Evolutionary conservation across 2,888 invertebrate genomes (phyloP).

Genomic region (Macroteleia sp.): DNA sequence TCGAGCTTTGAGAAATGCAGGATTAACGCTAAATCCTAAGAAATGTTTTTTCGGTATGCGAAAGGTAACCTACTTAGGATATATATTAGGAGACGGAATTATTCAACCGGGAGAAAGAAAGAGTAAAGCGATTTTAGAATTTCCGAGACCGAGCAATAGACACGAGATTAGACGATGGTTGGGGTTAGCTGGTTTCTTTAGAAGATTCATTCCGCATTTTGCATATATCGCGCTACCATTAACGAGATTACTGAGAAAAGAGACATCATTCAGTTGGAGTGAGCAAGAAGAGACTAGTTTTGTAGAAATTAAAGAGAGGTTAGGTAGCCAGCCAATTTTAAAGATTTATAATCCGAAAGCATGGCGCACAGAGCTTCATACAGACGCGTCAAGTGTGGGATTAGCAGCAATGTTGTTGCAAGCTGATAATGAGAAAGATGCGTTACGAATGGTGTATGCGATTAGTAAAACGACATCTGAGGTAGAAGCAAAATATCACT

Average conservation of each 20-base stretch:
- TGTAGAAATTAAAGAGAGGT: background rate
- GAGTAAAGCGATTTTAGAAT: background rate
- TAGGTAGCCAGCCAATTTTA: background rate
- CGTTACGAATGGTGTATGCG: no score
- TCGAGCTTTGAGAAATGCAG: background rate
- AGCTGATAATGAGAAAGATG: no score
- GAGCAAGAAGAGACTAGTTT: background rate
- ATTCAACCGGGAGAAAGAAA: background rate
- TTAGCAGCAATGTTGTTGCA: no score
- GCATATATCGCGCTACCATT: background rate
- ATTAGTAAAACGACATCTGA: no score
- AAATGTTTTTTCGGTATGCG: slow-evolving; percentile 3
- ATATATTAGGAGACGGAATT: background rate
- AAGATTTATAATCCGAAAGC: slow-evolving; percentile 2
- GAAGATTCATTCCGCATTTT: background rate
- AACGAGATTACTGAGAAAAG: background rate
- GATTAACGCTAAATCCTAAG: background rate
- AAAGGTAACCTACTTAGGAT: background rate
- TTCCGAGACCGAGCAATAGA: background rate
- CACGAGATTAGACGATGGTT: background rate
- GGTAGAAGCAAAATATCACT: no score
- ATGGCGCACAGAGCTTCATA: slow-evolving; percentile 9
- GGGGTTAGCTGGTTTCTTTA: background rate
- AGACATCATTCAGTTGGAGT: background rate
- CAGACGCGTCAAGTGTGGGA: slow-evolving; percentile 1